A percentile compares a stretch with the other conserved stretches of the same genome.
These are phyloP conservation scores for Plectropomus leopardus DNA, from an alignment of 2,113 vertebrate species.

Conservation along the genomic window DNA sequence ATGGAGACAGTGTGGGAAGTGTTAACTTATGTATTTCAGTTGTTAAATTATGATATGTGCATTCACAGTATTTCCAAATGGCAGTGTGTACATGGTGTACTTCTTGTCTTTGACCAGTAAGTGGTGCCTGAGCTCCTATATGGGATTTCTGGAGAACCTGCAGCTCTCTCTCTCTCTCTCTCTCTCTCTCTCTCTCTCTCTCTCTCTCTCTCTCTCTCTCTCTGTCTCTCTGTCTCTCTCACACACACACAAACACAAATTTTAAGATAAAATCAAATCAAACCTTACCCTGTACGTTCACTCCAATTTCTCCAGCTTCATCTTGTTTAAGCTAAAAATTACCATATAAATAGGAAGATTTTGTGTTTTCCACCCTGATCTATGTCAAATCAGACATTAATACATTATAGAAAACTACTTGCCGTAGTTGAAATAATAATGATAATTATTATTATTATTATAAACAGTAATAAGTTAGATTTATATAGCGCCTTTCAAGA, in stretches of 20 bases:
- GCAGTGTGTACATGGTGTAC: constrained; percentile 40
- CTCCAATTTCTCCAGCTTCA: not conserved
- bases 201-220: constrained; percentile 1
- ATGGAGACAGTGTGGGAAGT: not conserved
- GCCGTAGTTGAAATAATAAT: not conserved
- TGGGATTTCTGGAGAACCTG: not conserved
- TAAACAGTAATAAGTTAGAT: too few species aligned
- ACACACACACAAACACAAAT: constrained; percentile 20
- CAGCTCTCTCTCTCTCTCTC: constrained; percentile 8
- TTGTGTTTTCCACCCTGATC: not conserved
- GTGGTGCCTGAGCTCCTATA: constrained; percentile 75
- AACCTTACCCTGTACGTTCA: not conserved
- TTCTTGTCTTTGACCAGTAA: constrained; percentile 69
- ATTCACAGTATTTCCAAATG: constrained; percentile 3
- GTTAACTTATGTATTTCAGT: not conserved
- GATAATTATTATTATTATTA: too few species aligned
- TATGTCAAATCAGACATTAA: not conserved
- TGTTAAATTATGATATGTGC: not conserved
- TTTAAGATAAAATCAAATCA: not conserved
- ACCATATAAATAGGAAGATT: not conserved
- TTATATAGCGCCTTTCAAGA: too few species aligned
- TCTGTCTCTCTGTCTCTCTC: constrained; percentile 18
- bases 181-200: constrained; percentile 7
- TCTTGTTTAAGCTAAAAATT: not conserved
- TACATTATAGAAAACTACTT: not conserved